A percentile compares a stretch with the other conserved stretches of the same genome.
Evolutionary conservation across 2,888 invertebrate species (phyloP).

Genomic region (Amorpha juglandis): DNA sequence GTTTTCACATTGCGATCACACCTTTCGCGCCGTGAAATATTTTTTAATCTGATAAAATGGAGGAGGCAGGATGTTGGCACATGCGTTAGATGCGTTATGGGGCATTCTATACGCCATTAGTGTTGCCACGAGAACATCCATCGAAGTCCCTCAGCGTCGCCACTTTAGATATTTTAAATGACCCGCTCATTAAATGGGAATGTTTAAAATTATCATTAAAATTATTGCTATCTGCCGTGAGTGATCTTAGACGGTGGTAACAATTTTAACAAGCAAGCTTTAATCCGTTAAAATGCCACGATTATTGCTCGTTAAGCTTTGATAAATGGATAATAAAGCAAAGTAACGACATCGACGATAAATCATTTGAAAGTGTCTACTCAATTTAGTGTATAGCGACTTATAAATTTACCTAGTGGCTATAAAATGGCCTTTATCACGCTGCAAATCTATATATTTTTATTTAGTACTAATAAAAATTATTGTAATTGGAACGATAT

Average conservation of each 20-base stretch:
- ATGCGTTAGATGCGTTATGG: conserved; percentile 16
- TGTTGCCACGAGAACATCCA: not conserved
- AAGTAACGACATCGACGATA: conserved; percentile 60
- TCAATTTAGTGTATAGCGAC: conserved; percentile 41
- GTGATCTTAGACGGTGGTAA: conserved; percentile 52
- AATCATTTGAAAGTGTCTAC: conserved; percentile 55
- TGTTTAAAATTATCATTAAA: conserved; percentile 48
- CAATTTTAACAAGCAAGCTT: conserved; percentile 64
- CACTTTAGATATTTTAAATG: conserved; percentile 36
- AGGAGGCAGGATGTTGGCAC: conserved; percentile 10
- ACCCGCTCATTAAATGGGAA: conserved; percentile 37
- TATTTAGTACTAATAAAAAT: conserved; percentile 14
- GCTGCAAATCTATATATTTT: conserved; percentile 14
- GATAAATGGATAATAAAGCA: conserved; percentile 74
- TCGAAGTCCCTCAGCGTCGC: conserved; percentile 11
- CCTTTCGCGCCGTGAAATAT: conserved; percentile 11
- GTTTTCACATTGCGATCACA: conserved; percentile 18
- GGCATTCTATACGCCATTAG: conserved; percentile 7
- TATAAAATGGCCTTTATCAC: conserved; percentile 18
- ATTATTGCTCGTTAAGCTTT: conserved; percentile 73
- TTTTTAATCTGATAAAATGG: conserved; percentile 21
- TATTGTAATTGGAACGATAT: conserved; percentile 11
- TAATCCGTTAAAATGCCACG: conserved; percentile 60
- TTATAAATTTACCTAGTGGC: conserved; percentile 30
- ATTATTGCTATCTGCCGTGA: conserved; percentile 46